Percentiles rank a stretch among this genome's conserved stretches.
These are phyloP conservation scores for Nerophis lumbriciformis DNA, from an alignment of 2,113 vertebrate genomes.

Conservation along the genomic window DNA sequence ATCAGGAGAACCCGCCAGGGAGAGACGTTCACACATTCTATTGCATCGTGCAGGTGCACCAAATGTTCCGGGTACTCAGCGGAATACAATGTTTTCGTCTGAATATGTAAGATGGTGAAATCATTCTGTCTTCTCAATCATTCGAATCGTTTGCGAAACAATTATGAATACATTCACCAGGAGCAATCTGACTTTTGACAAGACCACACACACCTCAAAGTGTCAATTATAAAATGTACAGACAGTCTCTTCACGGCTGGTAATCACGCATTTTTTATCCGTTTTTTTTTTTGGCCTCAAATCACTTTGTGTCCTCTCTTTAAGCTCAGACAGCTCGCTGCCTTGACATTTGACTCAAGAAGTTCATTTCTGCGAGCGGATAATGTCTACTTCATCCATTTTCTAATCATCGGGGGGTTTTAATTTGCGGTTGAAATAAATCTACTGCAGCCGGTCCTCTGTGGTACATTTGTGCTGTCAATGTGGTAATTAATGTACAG, in stretches of 20 bases:
- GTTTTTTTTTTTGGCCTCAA: not conserved
- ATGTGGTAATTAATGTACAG: no score
- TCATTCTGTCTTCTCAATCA: not conserved
- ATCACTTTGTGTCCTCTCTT: not conserved
- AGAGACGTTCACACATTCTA: no score
- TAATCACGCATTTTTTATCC: not conserved
- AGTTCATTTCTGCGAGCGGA: not conserved
- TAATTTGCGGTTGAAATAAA: slow-evolving; percentile 1
- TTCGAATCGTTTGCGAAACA: not conserved
- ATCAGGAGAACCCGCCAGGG: no score
- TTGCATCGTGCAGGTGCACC: no score
- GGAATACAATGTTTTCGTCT: not conserved
- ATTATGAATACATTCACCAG: not conserved
- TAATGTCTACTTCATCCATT: no score
- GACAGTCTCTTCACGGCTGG: not conserved
- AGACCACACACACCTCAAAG: not conserved
- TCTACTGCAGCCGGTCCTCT: not conserved
- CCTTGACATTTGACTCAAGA: not conserved
- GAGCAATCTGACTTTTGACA: not conserved
- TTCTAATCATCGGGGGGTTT: not conserved
- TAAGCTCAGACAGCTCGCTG: not conserved
- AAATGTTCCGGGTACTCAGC: no score
- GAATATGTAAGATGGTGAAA: not conserved
- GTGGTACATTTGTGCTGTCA: no score
- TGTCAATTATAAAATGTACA: not conserved